Evolutionary conservation across 92 coral and sea anemone species (phyloP).

Genomic region (Paramuricea clavata): DNA sequence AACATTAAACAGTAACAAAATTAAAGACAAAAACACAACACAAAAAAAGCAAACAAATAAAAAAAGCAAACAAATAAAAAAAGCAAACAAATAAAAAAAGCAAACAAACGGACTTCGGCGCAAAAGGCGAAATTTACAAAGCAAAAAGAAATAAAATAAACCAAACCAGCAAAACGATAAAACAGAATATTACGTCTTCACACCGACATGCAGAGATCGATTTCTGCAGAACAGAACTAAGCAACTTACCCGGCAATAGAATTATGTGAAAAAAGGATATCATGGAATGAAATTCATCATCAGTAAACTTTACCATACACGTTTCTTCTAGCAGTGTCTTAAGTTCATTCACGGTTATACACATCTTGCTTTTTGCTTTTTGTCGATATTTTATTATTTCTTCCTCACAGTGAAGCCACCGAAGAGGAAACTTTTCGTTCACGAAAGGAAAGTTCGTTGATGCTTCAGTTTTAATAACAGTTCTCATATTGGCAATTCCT

Average conservation of each 20-base stretch:
- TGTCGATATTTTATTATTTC: conserved; percentile 25
- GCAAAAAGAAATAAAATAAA: too few species aligned
- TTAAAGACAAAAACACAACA: too few species aligned
- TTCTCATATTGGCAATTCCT: conserved; percentile 45
- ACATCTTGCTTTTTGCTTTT: conserved; percentile 34
- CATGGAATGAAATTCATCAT: conserved; percentile 59
- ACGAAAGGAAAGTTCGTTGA: conserved; percentile 35
- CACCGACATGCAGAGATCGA: not conserved
- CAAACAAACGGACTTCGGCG: too few species aligned
- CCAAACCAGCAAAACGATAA: too few species aligned
- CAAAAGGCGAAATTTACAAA: too few species aligned
- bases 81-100: too few species aligned
- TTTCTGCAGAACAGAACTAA: not conserved
- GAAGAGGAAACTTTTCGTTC: conserved; percentile 53
- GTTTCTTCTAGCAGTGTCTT: conserved; percentile 10
- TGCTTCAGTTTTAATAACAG: conserved; percentile 38
- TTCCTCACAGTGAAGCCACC: conserved; percentile 65
- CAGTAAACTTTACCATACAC: conserved; percentile 37
- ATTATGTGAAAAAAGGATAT: conserved; percentile 58
- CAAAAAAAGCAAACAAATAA: too few species aligned
- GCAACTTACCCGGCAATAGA: conserved; percentile 50
- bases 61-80: too few species aligned
- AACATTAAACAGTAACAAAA: too few species aligned
- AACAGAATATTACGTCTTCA: not conserved
- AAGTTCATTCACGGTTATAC: conserved; percentile 30